phyloP scores from a whole-genome alignment of 2,888 invertebrate genomes.

The Leptinotarsa rubiginosa region DNA sequence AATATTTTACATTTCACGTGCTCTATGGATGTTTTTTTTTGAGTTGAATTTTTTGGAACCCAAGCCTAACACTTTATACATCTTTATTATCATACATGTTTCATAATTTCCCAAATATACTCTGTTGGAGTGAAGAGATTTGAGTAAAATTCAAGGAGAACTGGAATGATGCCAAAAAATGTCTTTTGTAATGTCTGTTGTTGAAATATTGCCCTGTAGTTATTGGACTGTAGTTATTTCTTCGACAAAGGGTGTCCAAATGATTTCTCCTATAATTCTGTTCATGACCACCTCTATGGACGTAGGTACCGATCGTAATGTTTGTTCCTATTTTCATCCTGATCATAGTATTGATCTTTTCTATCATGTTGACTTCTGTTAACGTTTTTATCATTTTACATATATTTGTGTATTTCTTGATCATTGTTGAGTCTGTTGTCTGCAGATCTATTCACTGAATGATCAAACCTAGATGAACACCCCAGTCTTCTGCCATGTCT shows the following conservation, averaged over 20 bases:
- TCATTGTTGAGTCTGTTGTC: slow-evolving; percentile 22
- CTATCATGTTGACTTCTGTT: neutral
- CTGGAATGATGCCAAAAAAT: slow-evolving; percentile 21
- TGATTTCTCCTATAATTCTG: slow-evolving; percentile 33
- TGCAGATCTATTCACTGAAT: slow-evolving; percentile 16
- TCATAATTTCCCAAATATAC: too few species aligned
- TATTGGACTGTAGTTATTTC: slow-evolving; percentile 34
- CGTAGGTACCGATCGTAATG: slow-evolving; percentile 36
- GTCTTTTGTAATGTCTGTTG: slow-evolving; percentile 35
- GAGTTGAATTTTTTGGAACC: too few species aligned
- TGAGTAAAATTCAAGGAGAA: neutral
- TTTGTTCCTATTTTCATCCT: neutral
- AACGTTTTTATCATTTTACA: too few species aligned
- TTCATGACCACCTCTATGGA: slow-evolving; percentile 31
- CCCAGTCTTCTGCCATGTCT: neutral
- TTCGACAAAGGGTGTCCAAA: slow-evolving; percentile 28
- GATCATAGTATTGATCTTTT: neutral
- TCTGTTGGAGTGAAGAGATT: too few species aligned
- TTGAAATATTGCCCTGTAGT: slow-evolving; percentile 31
- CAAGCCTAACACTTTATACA: too few species aligned
- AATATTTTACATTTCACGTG: too few species aligned
- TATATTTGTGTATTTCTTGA: too few species aligned
- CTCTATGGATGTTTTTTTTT: too few species aligned
- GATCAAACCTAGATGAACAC: slow-evolving; percentile 5
- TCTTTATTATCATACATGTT: too few species aligned